These are phyloP conservation scores for Acanthurus tractus DNA, from an alignment of 2,797 vertebrate species.

Conservation along the genomic window DNA sequence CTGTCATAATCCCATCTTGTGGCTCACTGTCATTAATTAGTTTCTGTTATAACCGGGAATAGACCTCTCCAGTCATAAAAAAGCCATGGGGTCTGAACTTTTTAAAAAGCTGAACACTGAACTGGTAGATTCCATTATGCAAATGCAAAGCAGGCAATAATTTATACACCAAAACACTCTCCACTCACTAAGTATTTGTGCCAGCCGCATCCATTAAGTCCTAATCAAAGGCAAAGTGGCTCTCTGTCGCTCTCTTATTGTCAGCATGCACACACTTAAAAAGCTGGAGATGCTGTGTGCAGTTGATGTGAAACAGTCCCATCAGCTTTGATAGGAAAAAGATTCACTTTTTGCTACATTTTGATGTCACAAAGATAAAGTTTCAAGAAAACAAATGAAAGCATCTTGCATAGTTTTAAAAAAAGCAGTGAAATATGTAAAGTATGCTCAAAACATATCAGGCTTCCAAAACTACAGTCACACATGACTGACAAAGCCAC, in stretches of 20 bases:
- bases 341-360: slow-evolving; percentile 38
- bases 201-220: slow-evolving; percentile 62
- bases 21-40: slow-evolving; percentile 49
- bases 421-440: neutral
- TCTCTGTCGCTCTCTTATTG: slow-evolving; percentile 47
- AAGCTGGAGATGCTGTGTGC: slow-evolving; percentile 55
- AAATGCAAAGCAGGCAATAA: slow-evolving; percentile 54
- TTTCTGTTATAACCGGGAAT: slow-evolving; percentile 35
- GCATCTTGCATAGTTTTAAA: neutral
- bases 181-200: slow-evolving; percentile 62
- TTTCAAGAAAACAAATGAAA: slow-evolving; percentile 34
- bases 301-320: slow-evolving; percentile 63
- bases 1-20: slow-evolving; percentile 29
- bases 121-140: slow-evolving; percentile 43
- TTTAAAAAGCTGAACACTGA: slow-evolving; percentile 38
- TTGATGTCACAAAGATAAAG: slow-evolving; percentile 5
- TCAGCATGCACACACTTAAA: slow-evolving; percentile 45
- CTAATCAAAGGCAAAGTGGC: slow-evolving; percentile 61
- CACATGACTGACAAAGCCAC: slow-evolving; percentile 36
- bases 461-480: slow-evolving; percentile 25
- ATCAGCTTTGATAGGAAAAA: slow-evolving; percentile 59
- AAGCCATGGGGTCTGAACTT: slow-evolving; percentile 42
- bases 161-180: slow-evolving; percentile 51
- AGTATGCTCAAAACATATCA: neutral
- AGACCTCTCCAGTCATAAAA: slow-evolving; percentile 40